A percentile compares a stretch with the other conserved stretches of the same genome.
These are phyloP conservation scores for Aphidoletes aphidimyza DNA, from an alignment of 2,888 invertebrate species.

Conservation along the genomic window DNA sequence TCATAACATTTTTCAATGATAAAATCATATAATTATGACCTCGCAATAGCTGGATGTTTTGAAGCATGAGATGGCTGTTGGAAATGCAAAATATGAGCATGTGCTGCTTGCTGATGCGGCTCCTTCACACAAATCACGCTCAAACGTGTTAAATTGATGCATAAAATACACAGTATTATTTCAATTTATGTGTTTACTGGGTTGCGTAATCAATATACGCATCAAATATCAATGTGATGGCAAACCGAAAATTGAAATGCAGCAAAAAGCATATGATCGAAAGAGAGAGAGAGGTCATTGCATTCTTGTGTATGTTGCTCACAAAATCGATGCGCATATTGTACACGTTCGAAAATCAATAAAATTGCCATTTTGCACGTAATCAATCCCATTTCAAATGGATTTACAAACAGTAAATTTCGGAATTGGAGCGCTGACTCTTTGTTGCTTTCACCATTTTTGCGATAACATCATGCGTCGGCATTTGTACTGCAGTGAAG, in stretches of 20 bases:
- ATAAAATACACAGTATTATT: conserved; percentile 3
- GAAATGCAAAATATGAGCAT: no score
- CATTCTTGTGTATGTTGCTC: no score
- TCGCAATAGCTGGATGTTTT: no score
- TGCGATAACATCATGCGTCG: background rate
- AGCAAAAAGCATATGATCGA: background rate
- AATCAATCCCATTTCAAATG: conserved; percentile 4
- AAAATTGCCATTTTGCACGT: conserved; percentile 37
- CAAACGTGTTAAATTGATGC: background rate
- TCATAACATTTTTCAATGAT: background rate
- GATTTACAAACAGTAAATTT: conserved; percentile 28
- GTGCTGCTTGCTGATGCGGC: background rate
- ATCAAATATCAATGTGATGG: background rate
- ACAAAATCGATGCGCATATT: background rate
- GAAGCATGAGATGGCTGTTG: no score
- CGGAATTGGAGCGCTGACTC: background rate
- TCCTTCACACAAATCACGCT: background rate
- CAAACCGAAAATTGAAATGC: background rate
- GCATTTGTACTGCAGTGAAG: background rate
- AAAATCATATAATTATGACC: no score
- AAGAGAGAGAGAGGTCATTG: no score
- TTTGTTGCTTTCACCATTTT: background rate
- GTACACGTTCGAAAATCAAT: background rate
- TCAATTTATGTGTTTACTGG: conserved; percentile 43
- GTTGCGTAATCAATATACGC: conserved; percentile 11